Evolutionary conservation across 2,888 invertebrate genomes (phyloP).

Genomic region (Nymphalis polychloros): DNA sequence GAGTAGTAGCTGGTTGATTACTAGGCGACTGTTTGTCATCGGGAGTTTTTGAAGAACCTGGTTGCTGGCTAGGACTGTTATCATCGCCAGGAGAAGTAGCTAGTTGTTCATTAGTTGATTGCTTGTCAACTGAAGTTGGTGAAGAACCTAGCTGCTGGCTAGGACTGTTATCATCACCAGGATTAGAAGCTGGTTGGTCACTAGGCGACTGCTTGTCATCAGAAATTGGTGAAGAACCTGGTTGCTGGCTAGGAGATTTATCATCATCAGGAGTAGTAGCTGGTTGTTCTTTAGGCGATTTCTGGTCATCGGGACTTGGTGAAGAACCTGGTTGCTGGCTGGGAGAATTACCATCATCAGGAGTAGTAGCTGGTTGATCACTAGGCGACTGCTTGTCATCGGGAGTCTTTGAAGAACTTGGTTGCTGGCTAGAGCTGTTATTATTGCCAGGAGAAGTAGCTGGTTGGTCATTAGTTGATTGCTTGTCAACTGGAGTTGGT

Average conservation of each 20-base stretch:
- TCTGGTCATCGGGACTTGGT: too few relatives aligned
- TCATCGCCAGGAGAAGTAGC: too few relatives aligned
- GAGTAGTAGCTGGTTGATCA: neutral
- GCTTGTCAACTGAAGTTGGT: neutral
- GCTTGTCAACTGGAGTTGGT: too few relatives aligned
- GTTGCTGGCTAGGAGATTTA: neutral
- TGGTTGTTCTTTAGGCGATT: neutral
- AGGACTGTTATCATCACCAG: neutral
- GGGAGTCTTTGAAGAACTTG: neutral
- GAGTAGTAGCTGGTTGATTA: too few relatives aligned
- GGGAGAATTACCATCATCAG: neutral
- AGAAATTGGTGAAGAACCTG: neutral
- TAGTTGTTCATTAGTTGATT: neutral
- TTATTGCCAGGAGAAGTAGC: neutral
- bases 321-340: neutral
- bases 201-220: neutral
- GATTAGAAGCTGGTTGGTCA: neutral
- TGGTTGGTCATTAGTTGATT: neutral
- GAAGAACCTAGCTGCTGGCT: neutral
- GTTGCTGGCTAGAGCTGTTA: neutral
- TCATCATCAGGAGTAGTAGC: neutral
- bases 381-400: neutral
- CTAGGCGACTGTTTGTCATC: too few relatives aligned
- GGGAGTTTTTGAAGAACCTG: too few relatives aligned
- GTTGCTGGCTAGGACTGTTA: too few relatives aligned